These are phyloP conservation scores for Hippotragus niger DNA, from an alignment of 2,113 vertebrate species.

Conservation along the genomic window DNA sequence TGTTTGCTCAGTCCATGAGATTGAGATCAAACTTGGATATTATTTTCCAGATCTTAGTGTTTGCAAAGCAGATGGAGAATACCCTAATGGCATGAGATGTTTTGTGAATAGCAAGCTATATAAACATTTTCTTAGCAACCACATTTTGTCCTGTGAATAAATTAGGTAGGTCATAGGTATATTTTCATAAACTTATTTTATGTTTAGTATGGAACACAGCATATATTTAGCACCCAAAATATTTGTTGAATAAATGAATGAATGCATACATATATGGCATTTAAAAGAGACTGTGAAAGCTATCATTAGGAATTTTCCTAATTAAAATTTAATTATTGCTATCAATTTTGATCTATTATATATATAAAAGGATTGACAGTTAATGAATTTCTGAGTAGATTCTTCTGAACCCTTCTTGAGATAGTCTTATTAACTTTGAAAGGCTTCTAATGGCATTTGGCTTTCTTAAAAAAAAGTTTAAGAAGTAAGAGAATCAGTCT, in stretches of 20 bases:
- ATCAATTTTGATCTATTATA: slow-evolving; percentile 69
- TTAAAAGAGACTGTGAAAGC: slow-evolving; percentile 43
- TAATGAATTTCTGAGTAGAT: slow-evolving; percentile 62
- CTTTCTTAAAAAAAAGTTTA: not conserved
- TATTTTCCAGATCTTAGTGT: slow-evolving; percentile 48
- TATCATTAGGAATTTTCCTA: slow-evolving; percentile 38
- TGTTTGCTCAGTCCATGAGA: slow-evolving; percentile 48
- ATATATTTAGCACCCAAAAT: slow-evolving; percentile 26
- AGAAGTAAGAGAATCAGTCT: not conserved
- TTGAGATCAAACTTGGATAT: slow-evolving; percentile 51
- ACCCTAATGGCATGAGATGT: not conserved
- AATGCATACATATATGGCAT: not conserved
- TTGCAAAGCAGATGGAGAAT: slow-evolving; percentile 50
- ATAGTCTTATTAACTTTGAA: slow-evolving; percentile 47
- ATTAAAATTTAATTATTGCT: slow-evolving; percentile 63
- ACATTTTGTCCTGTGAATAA: slow-evolving; percentile 26
- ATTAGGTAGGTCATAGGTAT: not conserved
- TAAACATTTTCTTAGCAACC: slow-evolving; percentile 52
- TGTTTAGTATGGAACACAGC: not conserved
- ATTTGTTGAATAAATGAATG: slow-evolving; percentile 11
- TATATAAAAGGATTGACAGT: slow-evolving; percentile 53
- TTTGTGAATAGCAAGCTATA: slow-evolving; percentile 13
- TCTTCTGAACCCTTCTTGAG: slow-evolving; percentile 50
- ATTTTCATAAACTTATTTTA: slow-evolving; percentile 38
- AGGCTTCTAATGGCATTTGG: not conserved